Base-by-base conservation (phyloP, 2,888 invertebrate genomes). In the Alcis repandata region DNA sequence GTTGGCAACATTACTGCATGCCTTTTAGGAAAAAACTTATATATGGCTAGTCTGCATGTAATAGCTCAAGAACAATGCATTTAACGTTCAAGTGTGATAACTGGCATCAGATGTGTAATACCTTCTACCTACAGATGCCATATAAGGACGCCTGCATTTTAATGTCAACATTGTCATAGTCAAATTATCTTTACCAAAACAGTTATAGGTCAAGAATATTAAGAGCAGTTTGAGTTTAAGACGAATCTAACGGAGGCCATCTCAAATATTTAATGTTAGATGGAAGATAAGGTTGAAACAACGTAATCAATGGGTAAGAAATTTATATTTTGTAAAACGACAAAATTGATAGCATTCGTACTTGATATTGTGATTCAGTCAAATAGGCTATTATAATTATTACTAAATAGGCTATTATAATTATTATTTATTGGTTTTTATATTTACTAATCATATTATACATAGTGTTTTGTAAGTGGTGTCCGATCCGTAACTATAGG, bases 51-150 rank as follows among this genome's bases (percentile, higher is more conserved):
- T 69, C 59, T 71, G 67, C 59, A 57, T 64, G 72, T 68, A 84
- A 81, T 79, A 70, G 69, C 76, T 74, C 79, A 82, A 84, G 85
- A 88, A 88, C 88, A 89, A 87, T 84, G 80, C 79, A 88, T 81
- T 89, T 87, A 86, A 78, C 73, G 59, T 58, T 63, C 46, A 69
- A 73, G 70, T 75, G 66, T 48, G 53, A 68, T 58, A 71, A 65
- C 63, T 71, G 67, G 58, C 69, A 72, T 61, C 65, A 76, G 74
- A 69, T 70, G 68, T 73, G 76, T 80, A 72, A 78, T 78, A 80
- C 73, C 76, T 79, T 74, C 70, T 67, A 78, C 75, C 70, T 73
- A 69, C 63, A 57, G 61, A 58, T 2, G 9, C 79, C 78, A 45
- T 79, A 69, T 72, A 71, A 17, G 74, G 81, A 60, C 13, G 10